Evolutionary conservation across 2,797 vertebrate species (phyloP).

Genomic region (Gambelia wislizenii): DNA sequence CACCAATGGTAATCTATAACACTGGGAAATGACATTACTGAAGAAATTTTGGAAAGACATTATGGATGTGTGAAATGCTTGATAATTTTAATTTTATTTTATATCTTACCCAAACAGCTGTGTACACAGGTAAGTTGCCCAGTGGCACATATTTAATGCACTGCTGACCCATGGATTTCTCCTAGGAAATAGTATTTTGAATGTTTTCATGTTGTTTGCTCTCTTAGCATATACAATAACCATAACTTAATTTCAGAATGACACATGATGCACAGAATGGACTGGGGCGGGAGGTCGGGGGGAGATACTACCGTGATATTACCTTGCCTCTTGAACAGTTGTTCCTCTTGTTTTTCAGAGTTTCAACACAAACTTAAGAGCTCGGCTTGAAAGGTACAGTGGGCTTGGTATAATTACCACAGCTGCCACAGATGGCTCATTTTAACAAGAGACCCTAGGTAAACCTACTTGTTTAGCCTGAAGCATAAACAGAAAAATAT

Average conservation of each 20-base stretch:
- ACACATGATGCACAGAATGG: conserved; percentile 55
- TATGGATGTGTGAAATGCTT: not conserved
- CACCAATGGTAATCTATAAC: not conserved
- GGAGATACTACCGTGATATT: conserved; percentile 54
- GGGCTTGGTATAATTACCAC: conserved; percentile 77
- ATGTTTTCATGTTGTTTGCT: conserved; percentile 20
- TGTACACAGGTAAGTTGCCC: conserved; percentile 21
- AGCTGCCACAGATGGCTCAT: conserved; percentile 80
- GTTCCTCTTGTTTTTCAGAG: conserved; percentile 73
- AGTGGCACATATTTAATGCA: conserved; percentile 26
- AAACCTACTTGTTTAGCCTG: conserved; percentile 80
- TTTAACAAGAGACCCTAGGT: conserved; percentile 80
- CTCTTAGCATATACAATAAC: conserved; percentile 27
- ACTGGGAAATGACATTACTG: conserved; percentile 2
- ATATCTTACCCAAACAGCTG: conserved; percentile 20
- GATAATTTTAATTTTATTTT: conserved; percentile 11
- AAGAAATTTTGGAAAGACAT: not conserved
- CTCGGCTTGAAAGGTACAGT: conserved; percentile 78
- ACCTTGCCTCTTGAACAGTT: conserved; percentile 61
- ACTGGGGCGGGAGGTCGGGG: conserved; percentile 27
- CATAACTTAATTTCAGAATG: conserved; percentile 29
- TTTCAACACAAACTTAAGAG: conserved; percentile 72
- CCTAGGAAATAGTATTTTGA: not conserved
- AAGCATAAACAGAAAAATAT: conserved; percentile 82
- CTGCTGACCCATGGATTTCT: conserved; percentile 24